Percentiles rank a stretch among this genome's conserved stretches.
Conservation (phyloP, 2,888 invertebrate species). For the Tetranychus truncatus region DNA sequence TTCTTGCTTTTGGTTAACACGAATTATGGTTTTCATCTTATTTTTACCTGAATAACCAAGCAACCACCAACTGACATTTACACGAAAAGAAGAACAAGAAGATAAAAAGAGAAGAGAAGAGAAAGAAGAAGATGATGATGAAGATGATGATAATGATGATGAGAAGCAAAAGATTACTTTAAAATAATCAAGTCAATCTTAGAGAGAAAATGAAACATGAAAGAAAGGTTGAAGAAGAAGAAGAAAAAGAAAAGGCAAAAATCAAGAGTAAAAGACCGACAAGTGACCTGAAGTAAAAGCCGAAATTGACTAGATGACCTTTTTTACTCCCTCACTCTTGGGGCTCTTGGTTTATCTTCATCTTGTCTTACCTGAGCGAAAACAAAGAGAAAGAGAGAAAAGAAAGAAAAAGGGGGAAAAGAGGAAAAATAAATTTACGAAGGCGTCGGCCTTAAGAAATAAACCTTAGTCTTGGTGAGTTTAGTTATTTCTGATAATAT, state of each 20-base stretch:
- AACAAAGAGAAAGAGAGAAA: neutral
- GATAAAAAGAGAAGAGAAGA: neutral
- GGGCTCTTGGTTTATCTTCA: neutral
- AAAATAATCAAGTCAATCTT: neutral
- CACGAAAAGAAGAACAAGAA: conserved; percentile 1
- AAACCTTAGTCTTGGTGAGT: neutral
- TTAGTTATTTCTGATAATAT: neutral
- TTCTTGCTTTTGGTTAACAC: neutral
- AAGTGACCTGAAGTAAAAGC: neutral
- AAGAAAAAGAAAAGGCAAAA: too few relatives aligned
- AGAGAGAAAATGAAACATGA: neutral
- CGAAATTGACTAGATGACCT: neutral
- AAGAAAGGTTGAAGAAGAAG: too few relatives aligned
- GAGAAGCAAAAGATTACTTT: neutral
- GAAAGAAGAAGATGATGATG: neutral
- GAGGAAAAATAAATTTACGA: neutral
- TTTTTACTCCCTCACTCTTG: conserved; percentile 8
- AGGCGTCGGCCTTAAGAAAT: neutral
- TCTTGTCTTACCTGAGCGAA: neutral
- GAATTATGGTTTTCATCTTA: conserved; percentile 3
- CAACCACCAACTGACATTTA: neutral
- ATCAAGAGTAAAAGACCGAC: neutral
- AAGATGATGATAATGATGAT: neutral
- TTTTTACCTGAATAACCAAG: neutral
- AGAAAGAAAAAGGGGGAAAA: neutral